A percentile compares a stretch with the other conserved stretches of the same genome.
Evolutionary conservation across 2,888 invertebrate species (phyloP).

Genomic region (Eilema sororculum): DNA sequence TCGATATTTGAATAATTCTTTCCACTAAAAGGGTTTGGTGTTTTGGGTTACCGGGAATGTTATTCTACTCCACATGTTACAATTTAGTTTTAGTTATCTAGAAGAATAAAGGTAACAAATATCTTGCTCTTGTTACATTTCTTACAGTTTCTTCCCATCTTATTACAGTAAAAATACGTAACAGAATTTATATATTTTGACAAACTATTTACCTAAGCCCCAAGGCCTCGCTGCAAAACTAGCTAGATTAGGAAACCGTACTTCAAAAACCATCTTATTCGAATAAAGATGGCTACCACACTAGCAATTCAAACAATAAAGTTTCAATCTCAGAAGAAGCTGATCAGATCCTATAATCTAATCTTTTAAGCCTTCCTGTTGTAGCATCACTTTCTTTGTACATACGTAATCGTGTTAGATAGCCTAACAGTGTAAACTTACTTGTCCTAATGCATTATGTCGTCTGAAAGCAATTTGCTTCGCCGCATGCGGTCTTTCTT

Average conservation of each 20-base stretch:
- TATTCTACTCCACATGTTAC: background rate
- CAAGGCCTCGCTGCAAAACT: background rate
- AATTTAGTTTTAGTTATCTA: background rate
- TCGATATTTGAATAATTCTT: constrained; percentile 37
- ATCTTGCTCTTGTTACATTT: no score
- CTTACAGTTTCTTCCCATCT: no score
- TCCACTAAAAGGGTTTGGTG: constrained; percentile 11
- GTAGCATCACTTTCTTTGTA: constrained; percentile 13
- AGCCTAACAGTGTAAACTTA: constrained; percentile 46
- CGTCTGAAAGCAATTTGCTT: constrained; percentile 85
- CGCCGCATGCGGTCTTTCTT: constrained; percentile 79
- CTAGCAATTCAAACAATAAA: constrained; percentile 1
- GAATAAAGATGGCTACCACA: constrained; percentile 4
- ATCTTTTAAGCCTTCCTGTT: constrained; percentile 22
- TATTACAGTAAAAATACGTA: background rate
- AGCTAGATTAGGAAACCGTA: background rate
- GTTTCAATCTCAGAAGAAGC: constrained; percentile 13
- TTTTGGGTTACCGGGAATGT: constrained; percentile 13
- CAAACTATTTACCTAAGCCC: background rate
- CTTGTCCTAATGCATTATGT: constrained; percentile 78
- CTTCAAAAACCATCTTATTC: background rate
- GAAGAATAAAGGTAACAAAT: no score
- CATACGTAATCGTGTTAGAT: constrained; percentile 37
- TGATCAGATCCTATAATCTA: constrained; percentile 15
- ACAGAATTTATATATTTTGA: background rate